A percentile compares a stretch with the other conserved stretches of the same genome.
phyloP scores from a whole-genome alignment of 2,888 invertebrate genomes.

The Rhamphomyia laevipes region DNA sequence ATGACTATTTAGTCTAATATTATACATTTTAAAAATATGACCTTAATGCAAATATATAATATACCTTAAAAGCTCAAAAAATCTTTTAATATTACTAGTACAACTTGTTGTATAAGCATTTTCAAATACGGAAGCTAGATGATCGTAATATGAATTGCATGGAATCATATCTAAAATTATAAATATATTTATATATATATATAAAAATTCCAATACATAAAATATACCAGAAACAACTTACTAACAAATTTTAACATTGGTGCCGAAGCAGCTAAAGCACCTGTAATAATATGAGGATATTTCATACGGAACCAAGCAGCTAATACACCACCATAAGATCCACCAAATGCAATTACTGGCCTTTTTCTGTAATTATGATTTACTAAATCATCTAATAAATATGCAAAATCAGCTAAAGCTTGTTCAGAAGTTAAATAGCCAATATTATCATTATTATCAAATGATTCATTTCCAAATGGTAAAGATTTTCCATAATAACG shows the following conservation, averaged over 20 bases:
- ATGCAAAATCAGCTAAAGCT: slow-evolving; percentile 87
- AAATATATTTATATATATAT: no score
- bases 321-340: slow-evolving; percentile 97
- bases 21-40: no score
- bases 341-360: slow-evolving; percentile 74
- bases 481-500: slow-evolving; percentile 86
- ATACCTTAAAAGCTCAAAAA: slow-evolving; percentile 47
- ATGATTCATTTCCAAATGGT: slow-evolving; percentile 75
- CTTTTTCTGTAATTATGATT: slow-evolving; percentile 35
- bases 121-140: slow-evolving; percentile 57
- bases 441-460: slow-evolving; percentile 49
- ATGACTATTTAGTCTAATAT: no score
- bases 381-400: slow-evolving; percentile 49
- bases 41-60: slow-evolving; percentile 41
- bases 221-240: neutral
- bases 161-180: neutral
- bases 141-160: slow-evolving; percentile 53
- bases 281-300: slow-evolving; percentile 79
- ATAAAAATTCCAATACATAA: no score
- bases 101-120: slow-evolving; percentile 39
- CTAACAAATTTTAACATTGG: slow-evolving; percentile 79
- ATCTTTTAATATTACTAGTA: slow-evolving; percentile 45
- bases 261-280: slow-evolving; percentile 87
- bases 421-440: slow-evolving; percentile 83
- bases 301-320: slow-evolving; percentile 93